phyloP scores from a whole-genome alignment of 2,888 invertebrate genomes.

The Holacanthella duospinosa region DNA sequence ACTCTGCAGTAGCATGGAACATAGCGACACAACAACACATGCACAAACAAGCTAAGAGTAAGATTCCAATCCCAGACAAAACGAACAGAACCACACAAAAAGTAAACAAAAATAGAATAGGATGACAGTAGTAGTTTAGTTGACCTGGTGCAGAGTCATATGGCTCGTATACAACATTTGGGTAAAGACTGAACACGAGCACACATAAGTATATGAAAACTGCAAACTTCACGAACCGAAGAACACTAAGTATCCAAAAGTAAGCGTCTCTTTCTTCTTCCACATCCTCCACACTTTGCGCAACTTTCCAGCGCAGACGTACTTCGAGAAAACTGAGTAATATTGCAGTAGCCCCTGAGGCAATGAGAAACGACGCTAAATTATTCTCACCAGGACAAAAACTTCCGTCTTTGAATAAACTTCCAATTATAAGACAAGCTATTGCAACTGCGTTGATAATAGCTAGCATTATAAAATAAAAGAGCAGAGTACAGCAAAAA shows the following conservation, averaged over 20 bases:
- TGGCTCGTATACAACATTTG: too few species aligned
- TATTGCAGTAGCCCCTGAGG: neutral
- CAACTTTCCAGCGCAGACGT: neutral
- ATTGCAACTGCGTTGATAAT: neutral
- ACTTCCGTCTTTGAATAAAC: neutral
- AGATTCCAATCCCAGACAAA: too few species aligned
- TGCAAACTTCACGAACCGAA: neutral
- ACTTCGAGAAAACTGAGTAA: neutral
- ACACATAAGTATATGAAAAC: conserved; percentile 7
- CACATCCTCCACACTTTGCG: neutral
- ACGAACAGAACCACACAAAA: too few species aligned
- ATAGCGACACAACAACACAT: too few species aligned
- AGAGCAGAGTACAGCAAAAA: neutral
- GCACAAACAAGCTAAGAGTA: too few species aligned
- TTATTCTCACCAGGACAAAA: neutral
- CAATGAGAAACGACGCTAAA: neutral
- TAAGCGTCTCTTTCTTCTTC: neutral
- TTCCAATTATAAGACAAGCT: conserved; percentile 1
- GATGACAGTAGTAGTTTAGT: too few species aligned
- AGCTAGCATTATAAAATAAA: neutral
- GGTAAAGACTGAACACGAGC: neutral
- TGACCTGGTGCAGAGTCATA: too few species aligned
- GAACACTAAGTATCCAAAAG: neutral
- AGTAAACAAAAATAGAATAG: too few species aligned
- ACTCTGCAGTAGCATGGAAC: too few species aligned